Evolutionary conservation across 2,797 vertebrate species (phyloP).

Genomic region (Syngnathus acus): DNA sequence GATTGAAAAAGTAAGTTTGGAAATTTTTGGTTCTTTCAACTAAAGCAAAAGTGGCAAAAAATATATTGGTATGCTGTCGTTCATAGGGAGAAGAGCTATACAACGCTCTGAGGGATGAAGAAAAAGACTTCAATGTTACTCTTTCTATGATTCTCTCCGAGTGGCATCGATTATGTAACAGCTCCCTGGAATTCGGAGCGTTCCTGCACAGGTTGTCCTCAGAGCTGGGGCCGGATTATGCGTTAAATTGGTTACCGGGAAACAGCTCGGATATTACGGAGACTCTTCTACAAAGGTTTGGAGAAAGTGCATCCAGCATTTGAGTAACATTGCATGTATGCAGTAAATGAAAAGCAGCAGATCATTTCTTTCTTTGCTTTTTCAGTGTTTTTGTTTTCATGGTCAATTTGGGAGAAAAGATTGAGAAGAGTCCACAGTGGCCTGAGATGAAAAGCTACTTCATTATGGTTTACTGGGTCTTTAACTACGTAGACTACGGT

Average conservation of each 20-base stretch:
- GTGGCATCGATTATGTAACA: conserved; percentile 53
- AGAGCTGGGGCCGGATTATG: conserved; percentile 30
- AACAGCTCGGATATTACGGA: conserved; percentile 28
- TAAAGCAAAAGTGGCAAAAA: neutral
- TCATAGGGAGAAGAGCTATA: conserved; percentile 31
- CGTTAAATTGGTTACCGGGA: conserved; percentile 43
- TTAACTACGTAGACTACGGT: conserved; percentile 58
- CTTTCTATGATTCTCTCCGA: conserved; percentile 63
- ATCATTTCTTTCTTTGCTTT: conserved; percentile 8
- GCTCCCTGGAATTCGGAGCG: conserved; percentile 20
- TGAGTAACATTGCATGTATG: neutral
- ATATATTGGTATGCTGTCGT: neutral
- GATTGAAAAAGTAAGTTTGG: neutral
- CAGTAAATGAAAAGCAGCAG: neutral
- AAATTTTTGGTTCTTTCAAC: neutral
- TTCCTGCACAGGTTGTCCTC: conserved; percentile 6
- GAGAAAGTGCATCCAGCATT: neutral
- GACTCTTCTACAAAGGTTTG: conserved; percentile 59
- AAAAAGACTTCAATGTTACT: conserved; percentile 36
- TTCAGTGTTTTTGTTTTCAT: conserved; percentile 46
- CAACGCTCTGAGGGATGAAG: conserved; percentile 7
- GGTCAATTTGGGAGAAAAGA: conserved; percentile 37
- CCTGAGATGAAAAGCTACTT: conserved; percentile 55
- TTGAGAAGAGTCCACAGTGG: conserved; percentile 61
- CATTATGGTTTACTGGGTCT: conserved; percentile 63